These are phyloP conservation scores for Apogon hyalosoma DNA, from an alignment of 2,797 vertebrate genomes.

Conservation along the genomic window DNA sequence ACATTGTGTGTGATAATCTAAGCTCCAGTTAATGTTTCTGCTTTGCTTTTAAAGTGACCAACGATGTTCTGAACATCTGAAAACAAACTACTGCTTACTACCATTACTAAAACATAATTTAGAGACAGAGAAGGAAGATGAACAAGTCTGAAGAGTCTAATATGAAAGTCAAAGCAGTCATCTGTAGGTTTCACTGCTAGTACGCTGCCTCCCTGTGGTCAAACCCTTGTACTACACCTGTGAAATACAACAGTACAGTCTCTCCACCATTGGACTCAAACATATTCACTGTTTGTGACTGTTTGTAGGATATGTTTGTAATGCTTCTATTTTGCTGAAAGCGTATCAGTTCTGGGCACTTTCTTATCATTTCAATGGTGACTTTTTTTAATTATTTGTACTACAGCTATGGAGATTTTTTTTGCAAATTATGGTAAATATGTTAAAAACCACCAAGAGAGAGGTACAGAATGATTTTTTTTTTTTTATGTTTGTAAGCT, in stretches of 20 bases:
- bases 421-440: conserved; percentile 7
- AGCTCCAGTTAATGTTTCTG: conserved; percentile 38
- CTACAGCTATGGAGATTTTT: conserved; percentile 26
- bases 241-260: conserved; percentile 15
- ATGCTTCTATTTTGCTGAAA: conserved; percentile 6
- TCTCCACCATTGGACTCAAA: background rate
- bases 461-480: conserved; percentile 1
- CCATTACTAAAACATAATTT: conserved; percentile 30
- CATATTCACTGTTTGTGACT: conserved; percentile 9
- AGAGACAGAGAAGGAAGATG: conserved; percentile 19
- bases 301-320: conserved; percentile 21
- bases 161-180: background rate
- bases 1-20: conserved; percentile 34
- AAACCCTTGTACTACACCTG: conserved; percentile 53
- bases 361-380: conserved; percentile 30
- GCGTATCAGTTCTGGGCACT: conserved; percentile 20
- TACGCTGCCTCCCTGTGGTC: conserved; percentile 67
- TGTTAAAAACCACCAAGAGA: conserved; percentile 8
- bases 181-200: conserved; percentile 4
- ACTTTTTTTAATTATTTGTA: conserved; percentile 26
- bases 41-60: conserved; percentile 37
- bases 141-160: conserved; percentile 10
- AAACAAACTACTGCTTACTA: conserved; percentile 38
- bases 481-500: no score
- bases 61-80: conserved; percentile 27